Evolutionary conservation across 2,113 vertebrate genomes (phyloP), one percentile per base, ranked within the genome.

Genomic region (Passer domesticus): DNA sequence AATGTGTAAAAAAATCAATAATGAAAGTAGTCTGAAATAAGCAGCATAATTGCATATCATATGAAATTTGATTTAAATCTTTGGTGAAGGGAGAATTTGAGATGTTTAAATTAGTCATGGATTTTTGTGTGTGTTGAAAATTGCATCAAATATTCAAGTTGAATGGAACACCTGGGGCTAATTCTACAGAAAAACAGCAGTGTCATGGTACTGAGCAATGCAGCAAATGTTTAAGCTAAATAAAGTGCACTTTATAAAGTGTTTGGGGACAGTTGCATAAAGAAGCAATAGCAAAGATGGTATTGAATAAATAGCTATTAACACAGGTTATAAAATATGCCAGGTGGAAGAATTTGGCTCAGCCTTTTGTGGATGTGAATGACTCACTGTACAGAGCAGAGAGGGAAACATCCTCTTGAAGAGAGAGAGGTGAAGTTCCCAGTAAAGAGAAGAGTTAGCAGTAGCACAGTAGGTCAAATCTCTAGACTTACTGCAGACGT

Each of bases 1-100:
- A 88, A 88, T 39, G 30, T 0, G 0, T 15, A 15, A 92, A 81
- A 87, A 89, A 87, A 75, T 50, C 69, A 90, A 27, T 73, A 83
- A 90, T 46, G 22, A 62, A 90, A 79, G 41, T 64, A 79, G 41
- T 31, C 75, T 90, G 72, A 93, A 91, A 90, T 82, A 87, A 88
- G 52, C 17, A 76, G 15, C 46, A 80, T 83, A 92, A 89, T 91
- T 89, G 6, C 53, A 76, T 91, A 87, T 89, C 63, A 67, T 63
- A 69, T 43, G 50, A 84, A 95, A 89, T 89, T 67, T 85, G 18
- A 85, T 95, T 93, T 96, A 63, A 50, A 76, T 90, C 46, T 92
- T 85, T 76, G 55, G 83, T 88, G 79, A 92, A 79, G 56, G 37
- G 83, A 68, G 19, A 88, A 79, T 79, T 49, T 76, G 49, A 64